These are phyloP conservation scores for Holothuria scabra DNA, from an alignment of 53 echinoderm and acorn worm species.

Conservation along the genomic window DNA sequence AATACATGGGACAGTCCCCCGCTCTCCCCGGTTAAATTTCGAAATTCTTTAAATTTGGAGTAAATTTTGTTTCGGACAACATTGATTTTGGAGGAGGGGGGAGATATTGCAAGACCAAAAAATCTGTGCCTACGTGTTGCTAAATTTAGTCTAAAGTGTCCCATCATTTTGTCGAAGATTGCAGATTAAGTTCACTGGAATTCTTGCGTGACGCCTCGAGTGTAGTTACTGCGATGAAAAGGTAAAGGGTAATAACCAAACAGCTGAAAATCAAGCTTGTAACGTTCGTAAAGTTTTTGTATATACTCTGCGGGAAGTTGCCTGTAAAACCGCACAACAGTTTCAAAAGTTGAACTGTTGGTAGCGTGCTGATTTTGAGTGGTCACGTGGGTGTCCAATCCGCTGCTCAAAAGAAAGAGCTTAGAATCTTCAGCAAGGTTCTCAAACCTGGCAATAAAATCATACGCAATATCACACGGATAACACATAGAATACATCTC, in stretches of 20 bases:
- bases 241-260: slow-evolving; percentile 9
- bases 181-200: too few species aligned
- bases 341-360: background rate
- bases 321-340: background rate
- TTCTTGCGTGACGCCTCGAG: too few species aligned
- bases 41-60: too few species aligned
- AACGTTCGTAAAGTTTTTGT: slow-evolving; percentile 2
- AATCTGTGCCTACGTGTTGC: too few species aligned
- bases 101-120: too few species aligned
- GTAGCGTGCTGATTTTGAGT: slow-evolving; percentile 7
- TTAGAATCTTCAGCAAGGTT: slow-evolving; percentile 8
- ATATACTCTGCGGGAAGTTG: background rate
- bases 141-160: too few species aligned
- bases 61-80: too few species aligned
- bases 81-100: too few species aligned
- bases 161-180: too few species aligned
- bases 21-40: too few species aligned
- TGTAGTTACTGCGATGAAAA: too few species aligned
- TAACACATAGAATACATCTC: slow-evolving; percentile 15
- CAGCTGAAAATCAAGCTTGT: slow-evolving; percentile 13
- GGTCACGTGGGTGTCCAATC: slow-evolving; percentile 5
- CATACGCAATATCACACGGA: slow-evolving; percentile 34
- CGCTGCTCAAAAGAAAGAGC: slow-evolving; percentile 16
- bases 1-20: too few species aligned
- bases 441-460: slow-evolving; percentile 19